Conservation (phyloP, 2,888 invertebrate species). For the Melanostoma scalare region DNA sequence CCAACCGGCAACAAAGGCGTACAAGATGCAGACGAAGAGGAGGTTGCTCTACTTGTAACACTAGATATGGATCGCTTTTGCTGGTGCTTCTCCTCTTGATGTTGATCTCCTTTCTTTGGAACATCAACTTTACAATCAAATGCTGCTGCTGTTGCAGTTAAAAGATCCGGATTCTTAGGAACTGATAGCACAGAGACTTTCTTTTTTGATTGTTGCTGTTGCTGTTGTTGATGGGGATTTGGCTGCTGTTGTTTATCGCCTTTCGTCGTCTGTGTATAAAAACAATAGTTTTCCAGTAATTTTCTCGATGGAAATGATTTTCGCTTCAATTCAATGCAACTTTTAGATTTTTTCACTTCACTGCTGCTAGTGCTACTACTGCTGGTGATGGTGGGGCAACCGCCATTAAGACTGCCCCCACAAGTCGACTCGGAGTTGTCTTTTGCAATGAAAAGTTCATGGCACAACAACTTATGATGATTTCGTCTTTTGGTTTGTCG, state of each 20-base stretch:
- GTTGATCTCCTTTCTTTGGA: conserved; percentile 63
- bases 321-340: conserved; percentile 62
- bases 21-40: conserved; percentile 45
- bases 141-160: conserved; percentile 29
- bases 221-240: not conserved
- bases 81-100: conserved; percentile 33
- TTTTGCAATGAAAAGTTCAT: conserved; percentile 68
- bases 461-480: conserved; percentile 65
- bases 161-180: conserved; percentile 66
- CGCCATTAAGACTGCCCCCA: conserved; percentile 9
- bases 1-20: conserved; percentile 25
- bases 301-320: conserved; percentile 70
- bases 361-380: not conserved
- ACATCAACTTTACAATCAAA: conserved; percentile 52
- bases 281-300: conserved; percentile 64
- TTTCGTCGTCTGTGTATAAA: conserved; percentile 40
- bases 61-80: conserved; percentile 51
- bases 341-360: conserved; percentile 67
- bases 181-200: conserved; percentile 63
- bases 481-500: conserved; percentile 48
- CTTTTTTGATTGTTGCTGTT: conserved; percentile 53
- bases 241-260: conserved; percentile 12
- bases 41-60: conserved; percentile 60
- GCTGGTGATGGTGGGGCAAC: conserved; percentile 7
- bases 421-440: conserved; percentile 24